Conservation (phyloP, 2,797 vertebrate genomes). For the Rhinatrema bivittatum region DNA sequence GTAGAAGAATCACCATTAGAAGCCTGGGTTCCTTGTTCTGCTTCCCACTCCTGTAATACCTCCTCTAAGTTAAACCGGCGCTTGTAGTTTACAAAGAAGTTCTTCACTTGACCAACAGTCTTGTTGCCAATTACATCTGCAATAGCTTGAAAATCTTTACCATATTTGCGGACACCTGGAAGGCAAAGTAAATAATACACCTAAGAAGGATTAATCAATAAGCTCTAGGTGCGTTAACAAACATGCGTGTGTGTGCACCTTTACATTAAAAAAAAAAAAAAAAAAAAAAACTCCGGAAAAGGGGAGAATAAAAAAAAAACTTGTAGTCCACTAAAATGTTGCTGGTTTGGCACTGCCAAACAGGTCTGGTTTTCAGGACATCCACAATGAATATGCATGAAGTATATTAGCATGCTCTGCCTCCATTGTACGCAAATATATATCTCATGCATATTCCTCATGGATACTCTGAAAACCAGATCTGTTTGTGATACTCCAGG, state of each 20-base stretch:
- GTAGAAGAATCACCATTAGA: slow-evolving; percentile 83
- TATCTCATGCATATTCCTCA: too few relatives aligned
- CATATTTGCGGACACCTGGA: slow-evolving; percentile 95
- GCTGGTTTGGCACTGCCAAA: too few relatives aligned
- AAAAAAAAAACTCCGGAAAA: background rate
- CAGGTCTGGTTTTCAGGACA: too few relatives aligned
- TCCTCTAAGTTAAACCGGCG: slow-evolving; percentile 98
- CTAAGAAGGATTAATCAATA: slow-evolving; percentile 58
- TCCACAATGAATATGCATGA: too few relatives aligned
- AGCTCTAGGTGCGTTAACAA: slow-evolving; percentile 20
- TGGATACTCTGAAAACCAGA: too few relatives aligned
- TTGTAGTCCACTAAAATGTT: too few relatives aligned
- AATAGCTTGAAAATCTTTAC: slow-evolving; percentile 98
- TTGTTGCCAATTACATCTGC: slow-evolving; percentile 98
- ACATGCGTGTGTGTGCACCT: background rate
- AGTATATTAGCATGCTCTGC: too few relatives aligned
- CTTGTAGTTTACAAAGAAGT: slow-evolving; percentile 98
- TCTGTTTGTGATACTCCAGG: too few relatives aligned
- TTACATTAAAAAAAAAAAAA: too few relatives aligned
- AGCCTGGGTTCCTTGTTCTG: slow-evolving; percentile 87
- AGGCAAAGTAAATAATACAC: slow-evolving; percentile 74
- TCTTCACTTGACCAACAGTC: slow-evolving; percentile 97
- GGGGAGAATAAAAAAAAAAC: background rate
- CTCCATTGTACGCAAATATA: too few relatives aligned
- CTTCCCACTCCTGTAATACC: slow-evolving; percentile 99